A percentile compares a stretch with the other conserved stretches of the same genome.
These are phyloP conservation scores for Zosterops hypoxanthus DNA, from an alignment of 2,113 vertebrate species.

Conservation along the genomic window DNA sequence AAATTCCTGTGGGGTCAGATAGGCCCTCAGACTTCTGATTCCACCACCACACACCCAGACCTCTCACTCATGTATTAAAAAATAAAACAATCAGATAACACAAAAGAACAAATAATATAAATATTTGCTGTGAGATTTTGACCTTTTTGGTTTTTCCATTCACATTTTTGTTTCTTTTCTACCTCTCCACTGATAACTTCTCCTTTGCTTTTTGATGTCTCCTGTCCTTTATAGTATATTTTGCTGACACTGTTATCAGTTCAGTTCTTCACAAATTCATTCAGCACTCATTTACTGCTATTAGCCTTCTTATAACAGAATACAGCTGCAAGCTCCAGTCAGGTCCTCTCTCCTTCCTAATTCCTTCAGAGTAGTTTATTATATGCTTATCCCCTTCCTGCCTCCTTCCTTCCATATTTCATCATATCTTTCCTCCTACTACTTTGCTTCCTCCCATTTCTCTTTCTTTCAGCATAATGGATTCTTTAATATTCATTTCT, in stretches of 20 bases:
- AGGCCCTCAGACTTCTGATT: background rate
- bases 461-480: background rate
- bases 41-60: accelerated
- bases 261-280: background rate
- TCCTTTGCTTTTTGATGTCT: background rate
- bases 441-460: background rate
- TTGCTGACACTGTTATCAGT: background rate
- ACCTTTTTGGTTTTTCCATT: background rate
- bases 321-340: background rate
- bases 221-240: background rate
- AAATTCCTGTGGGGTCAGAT: background rate
- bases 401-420: background rate
- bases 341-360: background rate
- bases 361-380: background rate
- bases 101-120: background rate
- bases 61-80: background rate
- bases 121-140: background rate
- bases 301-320: background rate
- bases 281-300: background rate
- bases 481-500: background rate
- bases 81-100: background rate
- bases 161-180: background rate
- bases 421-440: background rate
- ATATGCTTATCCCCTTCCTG: background rate
- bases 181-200: background rate